Evolutionary conservation across 2,888 invertebrate genomes (phyloP).

Genomic region (Saturnia pavonia): DNA sequence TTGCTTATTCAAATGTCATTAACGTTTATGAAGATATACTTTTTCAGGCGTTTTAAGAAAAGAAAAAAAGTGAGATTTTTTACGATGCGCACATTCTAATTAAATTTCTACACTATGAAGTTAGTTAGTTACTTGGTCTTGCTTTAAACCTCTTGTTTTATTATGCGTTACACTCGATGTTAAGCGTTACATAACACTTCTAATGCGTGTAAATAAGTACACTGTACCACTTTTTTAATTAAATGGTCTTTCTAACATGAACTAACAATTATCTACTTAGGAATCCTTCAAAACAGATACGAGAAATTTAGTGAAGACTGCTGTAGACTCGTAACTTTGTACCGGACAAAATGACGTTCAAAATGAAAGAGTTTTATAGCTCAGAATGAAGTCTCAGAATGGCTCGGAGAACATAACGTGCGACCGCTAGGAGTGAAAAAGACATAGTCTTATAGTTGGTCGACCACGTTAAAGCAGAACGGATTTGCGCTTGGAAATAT

Average conservation of each 20-base stretch:
- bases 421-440: constrained; percentile 56
- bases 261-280: constrained; percentile 1
- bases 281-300: neutral
- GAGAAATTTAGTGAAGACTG: neutral
- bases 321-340: constrained; percentile 30
- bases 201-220: no score
- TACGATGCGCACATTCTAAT: no score
- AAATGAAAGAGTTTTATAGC: constrained; percentile 66
- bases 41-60: no score
- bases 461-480: constrained; percentile 49
- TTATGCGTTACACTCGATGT: no score
- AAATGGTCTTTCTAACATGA: neutral
- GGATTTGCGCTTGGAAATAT: constrained; percentile 43
- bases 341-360: constrained; percentile 57
- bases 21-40: no score
- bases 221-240: neutral
- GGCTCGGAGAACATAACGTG: constrained; percentile 62
- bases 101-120: no score
- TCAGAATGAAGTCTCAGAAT: constrained; percentile 56
- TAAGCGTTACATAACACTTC: no score
- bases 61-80: no score
- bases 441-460: constrained; percentile 54
- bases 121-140: no score
- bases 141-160: no score
- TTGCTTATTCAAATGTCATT: no score